Base-by-base conservation (phyloP, 1,140 invertebrate species). In the Mizuhopecten yessoensis region DNA sequence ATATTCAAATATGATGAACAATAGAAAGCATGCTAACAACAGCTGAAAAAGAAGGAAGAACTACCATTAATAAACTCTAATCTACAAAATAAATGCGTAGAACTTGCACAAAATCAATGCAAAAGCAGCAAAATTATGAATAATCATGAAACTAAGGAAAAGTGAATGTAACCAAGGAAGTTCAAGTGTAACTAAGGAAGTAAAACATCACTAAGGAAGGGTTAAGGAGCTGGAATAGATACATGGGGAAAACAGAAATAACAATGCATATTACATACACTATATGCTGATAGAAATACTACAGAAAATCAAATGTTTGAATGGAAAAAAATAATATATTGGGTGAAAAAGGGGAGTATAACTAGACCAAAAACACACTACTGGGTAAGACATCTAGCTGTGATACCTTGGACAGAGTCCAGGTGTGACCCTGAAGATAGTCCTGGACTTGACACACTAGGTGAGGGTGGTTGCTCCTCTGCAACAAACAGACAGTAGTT, bases 391-490 rank as follows among this genome's bases (percentile, higher is more conserved):
- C 0, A 17, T 17, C 57, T n/a, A 75, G 23, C n/a, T n/a, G 57
- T 9, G 3, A 75, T 75, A 75, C 57, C 57, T 75, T n/a, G 57
- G 57, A 75, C 57, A n/a, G 57, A 29, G 57, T 75, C 57, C 57
- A 75, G 57, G 57, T 75, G n/a, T 75, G 57, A 75, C 57, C 57
- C 57, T 13, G 42, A 45, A 7, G 42, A 45, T 45, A 45, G 42
- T 20, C 42, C 42, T 29, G 57, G 57, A 75, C 57, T 75, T 23
- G 57, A 75, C 57, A 11, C 57, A 75, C 57, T 75, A 75, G 57
- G 57, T n/a, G 57, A 75, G 57, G 57, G 29, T 5, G 57, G 57
- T 75, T 75, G 57, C n/a, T 75, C 57, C 57, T 29, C 57, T 75
- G 29, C 57, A 75, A 75, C n/a, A 75, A 75, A 75, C n/a, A 75